phyloP scores from a whole-genome alignment of 2,113 vertebrate species.

The Oncorhynchus masou region DNA sequence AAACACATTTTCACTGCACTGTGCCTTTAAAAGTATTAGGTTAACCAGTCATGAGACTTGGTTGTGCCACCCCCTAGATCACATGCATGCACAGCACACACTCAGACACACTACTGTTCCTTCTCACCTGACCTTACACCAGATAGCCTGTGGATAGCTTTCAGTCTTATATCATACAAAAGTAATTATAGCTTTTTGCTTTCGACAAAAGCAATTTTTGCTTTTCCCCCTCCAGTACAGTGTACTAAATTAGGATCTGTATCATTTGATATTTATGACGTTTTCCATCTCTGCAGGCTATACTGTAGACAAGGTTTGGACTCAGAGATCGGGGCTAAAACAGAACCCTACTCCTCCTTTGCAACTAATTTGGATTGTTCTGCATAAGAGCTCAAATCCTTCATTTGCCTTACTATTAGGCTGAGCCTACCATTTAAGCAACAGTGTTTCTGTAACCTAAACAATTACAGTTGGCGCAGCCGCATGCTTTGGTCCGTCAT shows the following conservation, averaged over 20 bases:
- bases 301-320: neutral
- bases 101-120: slow-evolving; percentile 17
- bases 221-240: slow-evolving; percentile 37
- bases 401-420: slow-evolving; percentile 40
- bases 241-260: slow-evolving; percentile 17
- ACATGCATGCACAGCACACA: slow-evolving; percentile 6
- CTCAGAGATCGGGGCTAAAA: slow-evolving; percentile 12
- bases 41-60: slow-evolving; percentile 46
- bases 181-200: slow-evolving; percentile 54
- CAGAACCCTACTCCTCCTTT: neutral
- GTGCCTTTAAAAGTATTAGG: slow-evolving; percentile 15
- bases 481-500: slow-evolving; percentile 11
- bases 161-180: slow-evolving; percentile 23
- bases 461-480: slow-evolving; percentile 38
- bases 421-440: slow-evolving; percentile 30
- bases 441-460: slow-evolving; percentile 38
- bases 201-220: slow-evolving; percentile 35
- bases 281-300: slow-evolving; percentile 29
- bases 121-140: slow-evolving; percentile 39
- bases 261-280: neutral
- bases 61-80: slow-evolving; percentile 40
- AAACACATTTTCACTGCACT: neutral
- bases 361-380: slow-evolving; percentile 54
- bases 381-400: slow-evolving; percentile 42
- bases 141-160: slow-evolving; percentile 57